phyloP scores from a whole-genome alignment of 1,140 invertebrate genomes.

The Saccostrea cuccullata region DNA sequence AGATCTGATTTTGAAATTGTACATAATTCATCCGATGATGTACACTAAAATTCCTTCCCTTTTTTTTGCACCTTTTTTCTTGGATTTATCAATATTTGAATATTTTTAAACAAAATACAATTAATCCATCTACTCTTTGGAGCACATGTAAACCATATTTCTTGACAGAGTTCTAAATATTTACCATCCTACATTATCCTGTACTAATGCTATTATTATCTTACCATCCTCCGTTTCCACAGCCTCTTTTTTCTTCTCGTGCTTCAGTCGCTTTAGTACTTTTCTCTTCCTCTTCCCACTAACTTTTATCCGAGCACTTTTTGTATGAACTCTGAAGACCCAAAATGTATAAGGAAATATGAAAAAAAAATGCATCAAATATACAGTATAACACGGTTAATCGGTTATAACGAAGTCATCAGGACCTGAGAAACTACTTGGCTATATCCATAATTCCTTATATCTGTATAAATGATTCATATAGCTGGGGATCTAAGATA shows the following conservation, averaged over 20 bases:
- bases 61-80: no score
- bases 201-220: neutral
- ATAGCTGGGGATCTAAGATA: neutral
- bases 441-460: neutral
- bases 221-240: neutral
- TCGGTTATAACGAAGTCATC: neutral
- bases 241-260: neutral
- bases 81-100: neutral
- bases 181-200: neutral
- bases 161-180: neutral
- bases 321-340: conserved; percentile 5
- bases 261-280: neutral
- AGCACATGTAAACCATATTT: neutral
- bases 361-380: neutral
- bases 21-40: no score
- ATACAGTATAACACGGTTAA: neutral
- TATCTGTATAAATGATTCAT: neutral
- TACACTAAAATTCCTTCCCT: no score
- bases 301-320: conserved; percentile 4
- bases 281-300: conserved; percentile 12
- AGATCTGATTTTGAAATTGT: no score
- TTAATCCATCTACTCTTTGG: neutral
- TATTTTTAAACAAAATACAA: neutral
- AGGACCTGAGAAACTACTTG: neutral
- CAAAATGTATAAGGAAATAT: neutral